Conservation (phyloP, 2,888 invertebrate species). For the Megaustenia siamemsis region DNA sequence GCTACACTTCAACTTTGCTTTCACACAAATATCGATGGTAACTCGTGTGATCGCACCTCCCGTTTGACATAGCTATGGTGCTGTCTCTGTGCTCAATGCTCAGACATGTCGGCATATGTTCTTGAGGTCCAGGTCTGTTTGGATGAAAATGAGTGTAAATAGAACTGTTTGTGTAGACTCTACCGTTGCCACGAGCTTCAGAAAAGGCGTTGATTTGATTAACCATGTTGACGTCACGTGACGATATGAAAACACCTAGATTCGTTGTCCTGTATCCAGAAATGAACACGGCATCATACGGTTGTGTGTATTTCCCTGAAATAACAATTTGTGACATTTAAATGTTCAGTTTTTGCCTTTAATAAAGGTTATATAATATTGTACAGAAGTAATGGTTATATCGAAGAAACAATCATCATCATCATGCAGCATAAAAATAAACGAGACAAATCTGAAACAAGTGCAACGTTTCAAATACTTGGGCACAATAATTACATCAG, state of each 20-base stretch:
- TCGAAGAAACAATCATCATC: too few species aligned
- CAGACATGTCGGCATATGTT: neutral
- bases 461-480: too few species aligned
- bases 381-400: too few species aligned
- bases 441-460: too few species aligned
- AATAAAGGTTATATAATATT: too few species aligned
- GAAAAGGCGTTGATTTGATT: neutral
- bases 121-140: neutral
- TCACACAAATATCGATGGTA: constrained; percentile 16
- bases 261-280: constrained; percentile 1
- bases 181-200: neutral
- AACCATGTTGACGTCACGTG: neutral
- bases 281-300: neutral
- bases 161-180: neutral
- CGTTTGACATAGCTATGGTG: neutral
- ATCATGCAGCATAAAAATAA: too few species aligned
- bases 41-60: neutral
- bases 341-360: too few species aligned
- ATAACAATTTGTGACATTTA: too few species aligned
- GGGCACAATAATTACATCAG: too few species aligned
- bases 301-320: neutral
- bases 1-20: neutral
- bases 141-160: constrained; percentile 2
- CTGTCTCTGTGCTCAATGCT: neutral
- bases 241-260: constrained; percentile 1